Percentiles rank a stretch among this genome's conserved stretches.
These are phyloP conservation scores for Ridgeia piscesae DNA, from an alignment of 1,140 invertebrate species.

Conservation along the genomic window DNA sequence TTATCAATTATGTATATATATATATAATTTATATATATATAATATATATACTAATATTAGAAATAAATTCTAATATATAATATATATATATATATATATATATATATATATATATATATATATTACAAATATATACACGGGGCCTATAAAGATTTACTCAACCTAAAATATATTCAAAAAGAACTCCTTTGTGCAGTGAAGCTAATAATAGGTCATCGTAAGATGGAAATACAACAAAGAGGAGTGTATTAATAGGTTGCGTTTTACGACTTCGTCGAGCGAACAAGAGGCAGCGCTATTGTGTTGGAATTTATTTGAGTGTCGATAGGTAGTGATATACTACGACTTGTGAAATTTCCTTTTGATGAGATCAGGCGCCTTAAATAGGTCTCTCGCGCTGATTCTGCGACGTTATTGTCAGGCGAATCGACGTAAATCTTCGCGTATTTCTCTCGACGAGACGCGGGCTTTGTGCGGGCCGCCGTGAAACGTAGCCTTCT, in stretches of 20 bases:
- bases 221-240: neutral
- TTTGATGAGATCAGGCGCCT: neutral
- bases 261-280: neutral
- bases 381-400: neutral
- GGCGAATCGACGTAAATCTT: slow-evolving; percentile 1
- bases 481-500: neutral
- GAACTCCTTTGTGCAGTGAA: neutral
- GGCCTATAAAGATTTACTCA: too few species aligned
- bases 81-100: too few species aligned
- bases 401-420: slow-evolving; percentile 5
- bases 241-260: neutral
- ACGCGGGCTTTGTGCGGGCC: neutral
- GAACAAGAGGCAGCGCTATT: neutral
- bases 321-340: neutral
- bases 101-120: too few species aligned
- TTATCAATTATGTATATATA: neutral
- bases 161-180: too few species aligned
- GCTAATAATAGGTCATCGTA: neutral
- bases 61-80: neutral
- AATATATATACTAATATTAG: neutral
- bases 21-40: neutral
- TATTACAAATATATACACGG: too few species aligned
- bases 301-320: neutral
- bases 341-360: neutral
- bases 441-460: neutral